A percentile compares a stretch with the other conserved stretches of the same genome.
Evolutionary conservation across 2,888 invertebrate genomes (phyloP).

Genomic region (Ophion ventricosus): DNA sequence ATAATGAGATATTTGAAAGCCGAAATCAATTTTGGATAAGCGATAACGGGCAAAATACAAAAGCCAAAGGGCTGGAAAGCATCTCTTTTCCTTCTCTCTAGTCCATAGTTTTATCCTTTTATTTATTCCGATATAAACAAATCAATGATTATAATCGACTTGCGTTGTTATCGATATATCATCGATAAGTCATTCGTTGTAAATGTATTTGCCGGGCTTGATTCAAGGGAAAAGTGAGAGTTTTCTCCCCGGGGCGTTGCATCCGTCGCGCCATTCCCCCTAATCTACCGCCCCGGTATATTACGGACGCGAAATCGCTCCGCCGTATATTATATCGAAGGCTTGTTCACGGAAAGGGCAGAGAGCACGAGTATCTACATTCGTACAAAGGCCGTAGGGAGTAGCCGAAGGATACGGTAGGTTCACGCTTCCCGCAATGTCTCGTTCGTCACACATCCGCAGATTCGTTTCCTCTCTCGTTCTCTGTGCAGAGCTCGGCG

Average conservation of each 20-base stretch:
- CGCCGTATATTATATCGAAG: slow-evolving; percentile 15
- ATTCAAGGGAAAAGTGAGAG: neutral
- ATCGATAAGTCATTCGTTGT: neutral
- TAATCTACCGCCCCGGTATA: too few relatives aligned
- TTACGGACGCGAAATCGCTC: slow-evolving; percentile 8
- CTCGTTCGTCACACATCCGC: slow-evolving; percentile 41
- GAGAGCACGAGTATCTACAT: slow-evolving; percentile 1
- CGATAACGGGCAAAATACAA: too few relatives aligned
- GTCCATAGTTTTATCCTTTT: too few relatives aligned
- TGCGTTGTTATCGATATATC: neutral
- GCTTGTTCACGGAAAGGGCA: slow-evolving; percentile 1
- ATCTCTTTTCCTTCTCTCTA: too few relatives aligned
- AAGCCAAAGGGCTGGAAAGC: too few relatives aligned
- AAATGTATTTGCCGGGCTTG: too few relatives aligned
- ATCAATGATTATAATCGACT: too few relatives aligned
- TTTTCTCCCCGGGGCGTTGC: neutral
- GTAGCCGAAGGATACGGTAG: neutral
- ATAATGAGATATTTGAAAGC: too few relatives aligned
- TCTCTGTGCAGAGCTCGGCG: neutral
- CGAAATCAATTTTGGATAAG: too few relatives aligned
- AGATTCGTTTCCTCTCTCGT: slow-evolving; percentile 35
- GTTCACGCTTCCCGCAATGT: slow-evolving; percentile 32
- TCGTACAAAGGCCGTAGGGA: slow-evolving; percentile 17
- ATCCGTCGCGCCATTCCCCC: slow-evolving; percentile 3
- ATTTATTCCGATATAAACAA: too few relatives aligned